Conservation (phyloP, 2,797 vertebrate genomes). For the Rhodeus uyekii region DNA sequence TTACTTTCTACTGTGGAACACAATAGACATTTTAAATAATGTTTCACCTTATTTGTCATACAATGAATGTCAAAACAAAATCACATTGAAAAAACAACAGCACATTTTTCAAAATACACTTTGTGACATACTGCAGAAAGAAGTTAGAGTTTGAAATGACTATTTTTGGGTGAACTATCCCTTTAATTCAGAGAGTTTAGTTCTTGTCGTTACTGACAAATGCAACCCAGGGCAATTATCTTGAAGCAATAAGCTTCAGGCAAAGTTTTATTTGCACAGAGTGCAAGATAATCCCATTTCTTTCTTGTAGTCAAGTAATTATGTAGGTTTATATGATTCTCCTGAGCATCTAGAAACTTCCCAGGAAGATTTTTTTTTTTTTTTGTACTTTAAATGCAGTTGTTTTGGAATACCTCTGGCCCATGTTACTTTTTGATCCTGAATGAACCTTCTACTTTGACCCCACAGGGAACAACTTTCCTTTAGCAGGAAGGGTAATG, state of each 20-base stretch:
- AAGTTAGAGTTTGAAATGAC: no score
- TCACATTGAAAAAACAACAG: no score
- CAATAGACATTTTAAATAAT: not conserved
- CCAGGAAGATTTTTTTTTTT: not conserved
- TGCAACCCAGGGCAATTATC: slow-evolving; percentile 14
- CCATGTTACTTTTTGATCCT: slow-evolving; percentile 66
- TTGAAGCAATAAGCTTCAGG: slow-evolving; percentile 27
- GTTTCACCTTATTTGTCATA: no score
- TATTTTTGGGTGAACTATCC: not conserved
- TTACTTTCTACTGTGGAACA: not conserved
- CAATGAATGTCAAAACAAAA: not conserved
- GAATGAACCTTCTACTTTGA: slow-evolving; percentile 70
- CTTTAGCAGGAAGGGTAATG: slow-evolving; percentile 69
- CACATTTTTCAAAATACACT: not conserved
- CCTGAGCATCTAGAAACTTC: slow-evolving; percentile 8
- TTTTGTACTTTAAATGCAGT: slow-evolving; percentile 25
- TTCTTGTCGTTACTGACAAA: slow-evolving; percentile 14
- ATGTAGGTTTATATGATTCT: slow-evolving; percentile 46
- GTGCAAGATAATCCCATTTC: slow-evolving; percentile 14
- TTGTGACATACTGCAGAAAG: no score
- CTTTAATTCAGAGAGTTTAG: not conserved
- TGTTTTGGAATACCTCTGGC: slow-evolving; percentile 58
- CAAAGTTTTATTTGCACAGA: slow-evolving; percentile 31
- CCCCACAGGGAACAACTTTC: slow-evolving; percentile 69
- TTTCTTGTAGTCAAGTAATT: slow-evolving; percentile 36